A percentile compares a stretch with the other conserved stretches of the same genome.
Evolutionary conservation across 2,113 vertebrate species (phyloP).

Genomic region (Cricetomys ansorgei): DNA sequence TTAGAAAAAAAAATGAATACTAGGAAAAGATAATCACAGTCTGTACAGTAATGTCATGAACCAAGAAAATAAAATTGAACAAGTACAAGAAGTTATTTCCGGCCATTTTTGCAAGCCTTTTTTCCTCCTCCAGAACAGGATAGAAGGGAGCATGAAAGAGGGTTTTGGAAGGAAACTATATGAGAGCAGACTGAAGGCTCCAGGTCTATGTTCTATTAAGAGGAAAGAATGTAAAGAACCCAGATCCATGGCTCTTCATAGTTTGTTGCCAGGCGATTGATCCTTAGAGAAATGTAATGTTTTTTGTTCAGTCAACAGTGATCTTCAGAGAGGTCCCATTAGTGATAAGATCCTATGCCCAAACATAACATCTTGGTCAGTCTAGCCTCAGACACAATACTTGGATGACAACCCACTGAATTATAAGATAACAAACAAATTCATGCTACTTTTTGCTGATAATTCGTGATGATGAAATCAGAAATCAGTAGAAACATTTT

Average conservation of each 20-base stretch:
- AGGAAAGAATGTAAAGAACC: background rate
- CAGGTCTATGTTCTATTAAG: background rate
- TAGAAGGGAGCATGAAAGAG: background rate
- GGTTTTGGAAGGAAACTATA: background rate
- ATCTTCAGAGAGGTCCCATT: background rate
- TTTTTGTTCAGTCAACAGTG: background rate
- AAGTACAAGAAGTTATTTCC: background rate
- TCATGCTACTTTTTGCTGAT: background rate
- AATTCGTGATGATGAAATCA: background rate
- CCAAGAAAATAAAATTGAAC: background rate
- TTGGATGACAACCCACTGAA: background rate
- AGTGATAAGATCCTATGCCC: accelerated
- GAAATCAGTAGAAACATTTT: background rate
- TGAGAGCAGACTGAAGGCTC: background rate
- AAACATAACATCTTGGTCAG: background rate
- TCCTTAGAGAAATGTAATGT: background rate
- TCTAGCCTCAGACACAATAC: background rate
- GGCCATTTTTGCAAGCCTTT: background rate
- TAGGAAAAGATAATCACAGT: background rate
- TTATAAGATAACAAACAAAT: background rate
- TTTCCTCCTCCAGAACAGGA: background rate
- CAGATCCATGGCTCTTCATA: background rate
- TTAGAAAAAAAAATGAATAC: background rate
- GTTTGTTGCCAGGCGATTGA: background rate
- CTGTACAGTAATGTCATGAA: background rate